Evolutionary conservation across 2,888 invertebrate species (phyloP), one percentile per base, ranked within the genome.

Genomic region (Catotricha subobsoleta): DNA sequence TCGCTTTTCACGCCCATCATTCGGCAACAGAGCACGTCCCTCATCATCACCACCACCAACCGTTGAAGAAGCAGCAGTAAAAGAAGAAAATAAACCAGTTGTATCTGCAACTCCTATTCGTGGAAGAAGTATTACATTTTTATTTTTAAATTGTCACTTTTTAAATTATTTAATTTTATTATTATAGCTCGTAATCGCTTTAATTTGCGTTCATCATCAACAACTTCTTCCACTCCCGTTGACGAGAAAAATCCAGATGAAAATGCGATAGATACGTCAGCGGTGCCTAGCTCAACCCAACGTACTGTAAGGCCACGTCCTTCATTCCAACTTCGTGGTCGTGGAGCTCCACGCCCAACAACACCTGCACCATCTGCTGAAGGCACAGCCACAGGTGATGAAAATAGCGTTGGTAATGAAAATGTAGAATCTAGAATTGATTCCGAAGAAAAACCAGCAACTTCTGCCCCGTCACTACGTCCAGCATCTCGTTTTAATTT

Each of bases 121-220:
- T 33, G 58, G 60, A 43, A 52, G 56, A 54, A 61, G 62, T 61
- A 48, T 12, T 15, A 39, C 25, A 38, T 13, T 36, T 29, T 20
- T 5, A 10, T 38, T 38, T 36, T 30, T 31, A 16, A 21, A 13
- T 38, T 37, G 15, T 3, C 18, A n/a, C 21, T 35, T 10, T 28
- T n/a, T 27, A 8, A 20, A 31, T 27, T 27, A 41, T 33, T 16
- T 27, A 15, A 15, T 20, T 30, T 28, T 42, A 19, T 35, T 9
- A 5, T 33, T 47, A 2, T 43, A 62, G 62, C 61, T 20, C 60
- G 62, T 34, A 63, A 63, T 47, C 62, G 62, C 33, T 63, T 62
- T 43, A 63, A 57, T 33, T 43, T 63, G 34, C 59, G 62, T 13
- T 58, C 58, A 15, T 51, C 54, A n/a, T 51, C 54, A 27, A 54